Base-by-base conservation (phyloP, 2,888 invertebrate species). In the Drosophila longiperda region DNA sequence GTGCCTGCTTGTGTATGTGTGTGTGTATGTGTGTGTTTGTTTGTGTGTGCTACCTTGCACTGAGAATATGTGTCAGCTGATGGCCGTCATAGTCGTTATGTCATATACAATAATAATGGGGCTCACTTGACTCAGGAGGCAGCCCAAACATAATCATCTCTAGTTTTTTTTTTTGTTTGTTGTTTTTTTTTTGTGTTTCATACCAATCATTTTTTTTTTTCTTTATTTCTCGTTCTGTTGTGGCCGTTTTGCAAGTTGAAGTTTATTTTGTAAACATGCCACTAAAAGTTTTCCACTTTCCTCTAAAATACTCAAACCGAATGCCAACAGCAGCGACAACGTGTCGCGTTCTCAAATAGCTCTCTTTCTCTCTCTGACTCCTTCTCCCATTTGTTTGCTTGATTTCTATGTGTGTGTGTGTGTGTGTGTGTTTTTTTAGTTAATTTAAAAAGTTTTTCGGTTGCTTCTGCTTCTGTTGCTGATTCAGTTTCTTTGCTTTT, bases 211-310 rank as follows among this genome's bases (percentile, higher is more conserved):
- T 76, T 79, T 86, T 78, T 76, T 79, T 86, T 83, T 81, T 78
- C 73, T 73, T 78, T 80, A 72, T 78, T 83, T 58, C 48, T 15
- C 33, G 58, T 61, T 55, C 40, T 58, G 38, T 66, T 52, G 61
- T 70, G 66, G 66, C 60, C 76, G 75, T 80, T 87, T 82, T 77
- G 77, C 83, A 82, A 87, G 75, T 74, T 77, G 83, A 87, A 87
- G 80, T 85, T 87, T 87, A 87, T 87, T 87, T 87, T 87, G 87
- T 87, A 87, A 89, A 87, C 87, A 87, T 89, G 89, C 88, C 88
- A 87, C 87, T 87, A 87, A 87, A 87, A 87, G 89, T 87, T 87
- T 87, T 87, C 87, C 89, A 87, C 87, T 89, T 87, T 87, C 75
- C 89, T 87, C 85, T 85, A 89, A 87, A 87, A 85, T 87, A 74